A percentile compares a stretch with the other conserved stretches of the same genome.
Evolutionary conservation across 1,140 invertebrate genomes (phyloP).

Genomic region (Choristoneura fumiferana): DNA sequence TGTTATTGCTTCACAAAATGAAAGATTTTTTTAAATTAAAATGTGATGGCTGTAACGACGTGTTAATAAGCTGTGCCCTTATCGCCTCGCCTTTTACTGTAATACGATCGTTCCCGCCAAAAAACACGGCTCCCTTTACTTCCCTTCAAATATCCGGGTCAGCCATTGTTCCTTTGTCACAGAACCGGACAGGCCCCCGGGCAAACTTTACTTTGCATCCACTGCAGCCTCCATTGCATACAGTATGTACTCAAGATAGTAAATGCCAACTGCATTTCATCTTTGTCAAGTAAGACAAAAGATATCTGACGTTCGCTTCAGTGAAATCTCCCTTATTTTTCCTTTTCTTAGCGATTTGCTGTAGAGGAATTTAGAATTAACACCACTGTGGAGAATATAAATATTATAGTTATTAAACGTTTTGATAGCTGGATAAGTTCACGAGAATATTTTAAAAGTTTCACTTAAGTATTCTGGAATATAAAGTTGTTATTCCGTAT

Average conservation of each 20-base stretch:
- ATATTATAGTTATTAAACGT: no score
- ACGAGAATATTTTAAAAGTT: no score
- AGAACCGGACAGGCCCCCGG: slow-evolving; percentile 41
- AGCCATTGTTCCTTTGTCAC: slow-evolving; percentile 65
- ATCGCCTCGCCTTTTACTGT: slow-evolving; percentile 12
- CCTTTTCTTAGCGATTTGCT: slow-evolving; percentile 23
- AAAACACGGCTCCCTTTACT: slow-evolving; percentile 41
- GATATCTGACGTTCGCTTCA: slow-evolving; percentile 47
- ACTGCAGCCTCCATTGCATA: slow-evolving; percentile 27
- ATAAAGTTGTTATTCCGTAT: no score
- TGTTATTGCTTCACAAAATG: no score
- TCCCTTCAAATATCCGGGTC: slow-evolving; percentile 59
- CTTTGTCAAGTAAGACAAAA: slow-evolving; percentile 46
- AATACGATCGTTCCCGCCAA: slow-evolving; percentile 22
- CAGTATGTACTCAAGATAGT: slow-evolving; percentile 22
- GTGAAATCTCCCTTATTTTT: slow-evolving; percentile 43
- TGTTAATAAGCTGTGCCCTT: slow-evolving; percentile 2
- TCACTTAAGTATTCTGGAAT: no score
- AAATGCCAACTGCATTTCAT: slow-evolving; percentile 29
- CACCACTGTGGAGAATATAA: background rate
- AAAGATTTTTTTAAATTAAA: no score
- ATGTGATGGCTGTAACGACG: background rate
- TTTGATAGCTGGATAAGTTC: no score
- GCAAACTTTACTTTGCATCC: slow-evolving; percentile 50
- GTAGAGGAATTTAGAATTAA: slow-evolving; percentile 14